Percentiles rank a stretch among this genome's conserved stretches.
Conservation (phyloP, 2,797 vertebrate genomes). For the Melanotaenia boesemani region DNA sequence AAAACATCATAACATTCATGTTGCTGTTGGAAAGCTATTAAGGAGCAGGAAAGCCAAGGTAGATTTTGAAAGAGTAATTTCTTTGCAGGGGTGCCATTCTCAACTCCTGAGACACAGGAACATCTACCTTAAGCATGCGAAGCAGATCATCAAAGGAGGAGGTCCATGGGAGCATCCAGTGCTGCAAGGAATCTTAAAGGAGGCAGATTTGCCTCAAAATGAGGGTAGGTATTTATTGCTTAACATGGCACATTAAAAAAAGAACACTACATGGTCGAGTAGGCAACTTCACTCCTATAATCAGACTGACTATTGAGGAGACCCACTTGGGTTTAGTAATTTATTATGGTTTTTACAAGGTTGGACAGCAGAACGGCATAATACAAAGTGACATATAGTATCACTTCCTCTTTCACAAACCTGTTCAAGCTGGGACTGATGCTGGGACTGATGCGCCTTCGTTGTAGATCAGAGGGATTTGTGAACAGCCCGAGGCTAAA, state of each 20-base stretch:
- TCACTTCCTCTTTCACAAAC: background rate
- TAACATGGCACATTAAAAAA: background rate
- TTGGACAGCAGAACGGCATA: background rate
- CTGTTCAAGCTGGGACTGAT: background rate
- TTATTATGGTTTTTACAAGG: background rate
- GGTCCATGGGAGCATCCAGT: conserved; percentile 96
- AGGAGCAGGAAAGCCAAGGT: no score
- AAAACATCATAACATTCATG: background rate
- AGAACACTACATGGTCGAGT: background rate
- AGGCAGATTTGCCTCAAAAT: conserved; percentile 85
- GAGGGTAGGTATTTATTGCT: conserved; percentile 80
- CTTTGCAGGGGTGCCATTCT: conserved; percentile 90
- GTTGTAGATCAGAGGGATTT: background rate
- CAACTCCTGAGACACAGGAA: conserved; percentile 92
- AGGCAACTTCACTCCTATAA: background rate
- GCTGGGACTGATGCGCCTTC: background rate
- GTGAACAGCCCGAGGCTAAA: background rate
- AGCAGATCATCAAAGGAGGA: conserved; percentile 93
- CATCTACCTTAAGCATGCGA: conserved; percentile 91
- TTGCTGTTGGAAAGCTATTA: background rate
- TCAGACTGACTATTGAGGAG: background rate
- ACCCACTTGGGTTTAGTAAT: background rate
- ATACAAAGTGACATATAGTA: background rate
- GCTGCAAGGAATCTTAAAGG: conserved; percentile 93
- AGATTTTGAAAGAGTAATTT: background rate